phyloP scores from a whole-genome alignment of 2,888 invertebrate genomes.

The Arctia plantaginis region DNA sequence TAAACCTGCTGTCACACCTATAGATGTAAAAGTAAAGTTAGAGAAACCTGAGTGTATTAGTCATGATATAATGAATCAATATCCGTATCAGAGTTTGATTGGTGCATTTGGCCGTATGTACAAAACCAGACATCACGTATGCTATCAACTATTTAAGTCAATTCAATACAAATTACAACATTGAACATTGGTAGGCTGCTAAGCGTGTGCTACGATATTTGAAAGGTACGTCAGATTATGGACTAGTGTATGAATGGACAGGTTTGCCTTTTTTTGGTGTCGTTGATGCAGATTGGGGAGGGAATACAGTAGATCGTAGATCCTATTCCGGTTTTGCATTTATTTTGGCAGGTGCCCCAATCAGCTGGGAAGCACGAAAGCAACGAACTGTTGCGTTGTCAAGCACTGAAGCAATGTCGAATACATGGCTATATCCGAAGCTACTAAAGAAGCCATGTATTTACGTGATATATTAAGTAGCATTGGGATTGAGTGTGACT shows the following conservation, averaged over 20 bases:
- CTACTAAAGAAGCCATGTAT: no score
- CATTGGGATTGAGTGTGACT: no score
- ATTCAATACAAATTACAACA: constrained; percentile 13
- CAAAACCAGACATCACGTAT: neutral
- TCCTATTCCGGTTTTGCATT: constrained; percentile 9
- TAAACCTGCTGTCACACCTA: neutral
- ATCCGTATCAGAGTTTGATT: neutral
- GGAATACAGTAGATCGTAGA: neutral
- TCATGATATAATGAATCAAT: neutral
- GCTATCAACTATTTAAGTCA: constrained; percentile 16
- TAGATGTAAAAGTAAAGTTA: neutral
- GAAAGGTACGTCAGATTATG: neutral
- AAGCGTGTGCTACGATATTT: constrained; percentile 22
- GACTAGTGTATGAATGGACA: no score
- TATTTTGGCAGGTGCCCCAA: constrained; percentile 6
- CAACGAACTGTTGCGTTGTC: no score
- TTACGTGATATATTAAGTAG: no score
- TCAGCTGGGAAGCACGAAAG: no score
- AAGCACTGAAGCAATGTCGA: no score
- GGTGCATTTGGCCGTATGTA: neutral
- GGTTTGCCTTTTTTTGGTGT: no score
- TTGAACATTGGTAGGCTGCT: constrained; percentile 21
- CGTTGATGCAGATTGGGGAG: no score
- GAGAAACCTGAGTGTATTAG: neutral
- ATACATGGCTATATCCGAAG: no score